Conservation (phyloP, 1,140 invertebrate species). For the Halesus radiatus region DNA sequence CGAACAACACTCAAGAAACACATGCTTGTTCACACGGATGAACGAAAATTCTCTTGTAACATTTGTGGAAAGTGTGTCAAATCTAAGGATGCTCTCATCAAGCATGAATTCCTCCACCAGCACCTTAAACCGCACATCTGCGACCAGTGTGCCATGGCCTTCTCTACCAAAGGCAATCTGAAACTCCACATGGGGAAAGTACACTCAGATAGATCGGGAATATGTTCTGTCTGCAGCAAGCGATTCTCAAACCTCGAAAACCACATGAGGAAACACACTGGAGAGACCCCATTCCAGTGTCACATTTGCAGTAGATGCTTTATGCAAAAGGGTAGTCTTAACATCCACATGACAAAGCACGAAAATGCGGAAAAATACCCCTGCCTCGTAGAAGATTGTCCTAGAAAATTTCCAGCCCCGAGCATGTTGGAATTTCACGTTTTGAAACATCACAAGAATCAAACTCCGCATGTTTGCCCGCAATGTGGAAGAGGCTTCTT, state of each 20-base stretch:
- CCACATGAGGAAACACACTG: constrained; percentile 79
- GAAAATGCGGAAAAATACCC: constrained; percentile 38
- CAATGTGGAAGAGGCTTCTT: constrained; percentile 45
- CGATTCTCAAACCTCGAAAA: constrained; percentile 76
- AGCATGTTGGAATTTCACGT: constrained; percentile 51
- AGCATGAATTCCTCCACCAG: constrained; percentile 64
- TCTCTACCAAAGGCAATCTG: constrained; percentile 70
- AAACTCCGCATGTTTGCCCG: constrained; percentile 41
- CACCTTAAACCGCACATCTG: constrained; percentile 71
- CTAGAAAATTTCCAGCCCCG: constrained; percentile 42
- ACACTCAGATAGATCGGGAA: constrained; percentile 50
- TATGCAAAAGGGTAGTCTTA: constrained; percentile 60
- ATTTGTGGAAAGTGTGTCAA: constrained; percentile 77
- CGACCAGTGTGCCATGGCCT: constrained; percentile 75
- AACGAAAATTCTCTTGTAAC: constrained; percentile 77
- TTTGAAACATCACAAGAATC: constrained; percentile 51
- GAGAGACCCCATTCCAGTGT: constrained; percentile 81
- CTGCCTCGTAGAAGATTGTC: constrained; percentile 40
- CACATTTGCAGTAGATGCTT: constrained; percentile 64
- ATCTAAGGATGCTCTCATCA: constrained; percentile 66
- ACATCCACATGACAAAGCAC: constrained; percentile 74
- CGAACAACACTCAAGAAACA: constrained; percentile 61
- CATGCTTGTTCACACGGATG: constrained; percentile 75
- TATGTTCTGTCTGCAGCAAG: constrained; percentile 69
- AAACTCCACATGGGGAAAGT: constrained; percentile 50